Percentiles rank a stretch among this genome's conserved stretches.
These are phyloP conservation scores for Apodemia mormo DNA, from an alignment of 2,888 invertebrate genomes.

Conservation along the genomic window DNA sequence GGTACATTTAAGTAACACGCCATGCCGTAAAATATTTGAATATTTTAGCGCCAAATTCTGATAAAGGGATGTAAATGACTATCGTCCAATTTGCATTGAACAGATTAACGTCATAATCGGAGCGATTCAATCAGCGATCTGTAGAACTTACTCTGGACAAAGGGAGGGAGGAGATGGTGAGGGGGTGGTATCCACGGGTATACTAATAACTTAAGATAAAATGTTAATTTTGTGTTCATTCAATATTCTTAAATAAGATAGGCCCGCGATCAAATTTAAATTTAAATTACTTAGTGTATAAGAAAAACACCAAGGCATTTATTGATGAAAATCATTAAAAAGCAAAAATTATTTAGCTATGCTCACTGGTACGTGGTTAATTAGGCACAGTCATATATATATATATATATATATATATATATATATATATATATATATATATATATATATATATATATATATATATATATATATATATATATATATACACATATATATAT, in stretches of 20 bases:
- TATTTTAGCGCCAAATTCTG: slow-evolving; percentile 72
- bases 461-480: no score
- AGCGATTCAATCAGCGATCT: slow-evolving; percentile 78
- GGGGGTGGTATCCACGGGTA: slow-evolving; percentile 54
- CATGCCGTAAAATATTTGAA: slow-evolving; percentile 72
- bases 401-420: no score
- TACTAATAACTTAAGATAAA: slow-evolving; percentile 79
- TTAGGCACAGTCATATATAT: no score
- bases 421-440: no score
- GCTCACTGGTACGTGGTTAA: no score
- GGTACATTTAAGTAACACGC: slow-evolving; percentile 23
- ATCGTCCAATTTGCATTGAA: slow-evolving; percentile 80
- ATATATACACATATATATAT: no score
- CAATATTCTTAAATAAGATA: slow-evolving; percentile 69
- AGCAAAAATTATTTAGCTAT: no score
- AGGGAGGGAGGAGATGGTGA: slow-evolving; percentile 37
- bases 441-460: no score
- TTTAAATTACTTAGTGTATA: slow-evolving; percentile 11
- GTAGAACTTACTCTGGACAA: slow-evolving; percentile 62
- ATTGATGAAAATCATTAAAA: no score
- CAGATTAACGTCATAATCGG: slow-evolving; percentile 81
- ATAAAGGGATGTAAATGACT: slow-evolving; percentile 79
- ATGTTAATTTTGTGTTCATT: slow-evolving; percentile 81
- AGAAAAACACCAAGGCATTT: slow-evolving; percentile 11
- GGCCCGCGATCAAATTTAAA: slow-evolving; percentile 36